Percentiles rank a stretch among this genome's conserved stretches.
Conservation (phyloP, 2,113 vertebrate genomes). For the Aegotheles bennettii region DNA sequence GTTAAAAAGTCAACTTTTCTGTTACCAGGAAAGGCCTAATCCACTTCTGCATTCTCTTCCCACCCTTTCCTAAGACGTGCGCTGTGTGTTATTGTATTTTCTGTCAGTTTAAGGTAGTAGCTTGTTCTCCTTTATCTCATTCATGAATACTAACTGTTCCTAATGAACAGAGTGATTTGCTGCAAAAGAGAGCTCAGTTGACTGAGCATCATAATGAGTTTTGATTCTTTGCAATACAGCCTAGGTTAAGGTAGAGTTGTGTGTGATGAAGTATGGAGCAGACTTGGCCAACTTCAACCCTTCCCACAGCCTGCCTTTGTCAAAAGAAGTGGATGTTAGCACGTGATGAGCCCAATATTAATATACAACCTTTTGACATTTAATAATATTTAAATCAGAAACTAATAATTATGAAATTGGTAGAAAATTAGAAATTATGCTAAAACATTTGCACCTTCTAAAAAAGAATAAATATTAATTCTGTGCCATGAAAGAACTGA, state of each 20-base stretch:
- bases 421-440: background rate
- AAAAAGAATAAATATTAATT: background rate
- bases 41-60: background rate
- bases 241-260: accelerated
- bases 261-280: background rate
- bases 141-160: background rate
- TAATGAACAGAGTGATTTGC: background rate
- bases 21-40: background rate
- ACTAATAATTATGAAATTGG: background rate
- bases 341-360: background rate
- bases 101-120: background rate
- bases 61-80: accelerated
- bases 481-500: background rate
- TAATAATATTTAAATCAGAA: background rate
- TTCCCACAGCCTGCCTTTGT: background rate
- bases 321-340: background rate
- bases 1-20: background rate
- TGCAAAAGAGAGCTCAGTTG: background rate
- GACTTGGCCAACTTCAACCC: background rate
- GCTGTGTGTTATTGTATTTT: background rate
- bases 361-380: background rate
- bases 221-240: background rate
- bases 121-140: background rate
- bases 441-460: background rate
- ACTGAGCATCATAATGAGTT: background rate